Evolutionary conservation across 1,140 invertebrate species (phyloP).

Genomic region (Liolophura sinensis): DNA sequence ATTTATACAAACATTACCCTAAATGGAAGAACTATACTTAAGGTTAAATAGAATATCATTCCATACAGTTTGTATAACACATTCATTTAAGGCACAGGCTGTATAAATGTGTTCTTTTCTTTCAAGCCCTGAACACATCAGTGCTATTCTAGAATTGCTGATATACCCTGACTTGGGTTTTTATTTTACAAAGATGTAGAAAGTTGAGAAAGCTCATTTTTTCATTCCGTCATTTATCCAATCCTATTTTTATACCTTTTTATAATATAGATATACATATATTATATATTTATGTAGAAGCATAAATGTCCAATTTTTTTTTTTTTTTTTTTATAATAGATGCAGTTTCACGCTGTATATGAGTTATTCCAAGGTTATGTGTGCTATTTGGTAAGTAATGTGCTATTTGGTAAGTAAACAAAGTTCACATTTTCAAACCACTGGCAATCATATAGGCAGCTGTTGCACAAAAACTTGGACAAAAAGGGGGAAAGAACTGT

Average conservation of each 20-base stretch:
- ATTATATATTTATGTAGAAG: not conserved
- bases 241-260: too few species aligned
- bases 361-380: not conserved
- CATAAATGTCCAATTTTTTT: too few species aligned
- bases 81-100: too few species aligned
- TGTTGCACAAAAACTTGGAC: not conserved
- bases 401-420: not conserved
- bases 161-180: not conserved
- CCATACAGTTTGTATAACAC: too few species aligned
- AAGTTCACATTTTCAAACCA: not conserved
- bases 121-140: not conserved
- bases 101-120: too few species aligned
- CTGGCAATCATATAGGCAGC: not conserved
- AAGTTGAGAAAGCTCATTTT: too few species aligned
- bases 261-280: too few species aligned
- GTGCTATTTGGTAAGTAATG: not conserved
- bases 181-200: too few species aligned
- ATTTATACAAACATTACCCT: too few species aligned
- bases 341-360: not conserved
- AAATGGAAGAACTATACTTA: too few species aligned
- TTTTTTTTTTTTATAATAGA: not conserved
- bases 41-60: too few species aligned
- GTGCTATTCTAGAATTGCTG: not conserved
- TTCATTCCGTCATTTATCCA: too few species aligned
- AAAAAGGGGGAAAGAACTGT: not conserved